Evolutionary conservation across 2,797 vertebrate genomes (phyloP).

Genomic region (Sarcophilus harrisii): DNA sequence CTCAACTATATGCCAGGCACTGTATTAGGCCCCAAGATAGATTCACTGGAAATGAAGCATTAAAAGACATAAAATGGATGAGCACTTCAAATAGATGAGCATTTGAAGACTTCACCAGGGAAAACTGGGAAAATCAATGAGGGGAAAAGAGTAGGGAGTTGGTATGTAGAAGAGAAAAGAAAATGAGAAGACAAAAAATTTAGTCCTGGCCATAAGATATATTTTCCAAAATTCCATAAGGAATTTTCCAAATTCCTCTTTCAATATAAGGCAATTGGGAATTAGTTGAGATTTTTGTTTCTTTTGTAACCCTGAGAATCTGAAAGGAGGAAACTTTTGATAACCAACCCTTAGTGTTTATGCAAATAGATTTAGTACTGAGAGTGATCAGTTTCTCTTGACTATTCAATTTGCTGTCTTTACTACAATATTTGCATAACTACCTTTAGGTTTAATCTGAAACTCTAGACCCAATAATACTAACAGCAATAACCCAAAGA

Average conservation of each 20-base stretch:
- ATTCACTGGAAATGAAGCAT: background rate
- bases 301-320: background rate
- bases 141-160: background rate
- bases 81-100: background rate
- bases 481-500: background rate
- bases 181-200: background rate
- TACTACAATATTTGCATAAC: background rate
- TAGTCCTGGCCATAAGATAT: background rate
- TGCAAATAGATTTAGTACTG: background rate
- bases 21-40: background rate
- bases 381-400: background rate
- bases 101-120: background rate
- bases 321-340: background rate
- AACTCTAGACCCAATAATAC: background rate
- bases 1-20: background rate
- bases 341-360: background rate
- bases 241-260: background rate
- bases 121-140: background rate
- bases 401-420: background rate
- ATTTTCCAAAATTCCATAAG: background rate
- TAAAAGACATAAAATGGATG: background rate
- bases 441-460: background rate
- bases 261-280: background rate
- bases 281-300: background rate
- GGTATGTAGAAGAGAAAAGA: background rate